These are phyloP conservation scores for Rhizoglyphus robini DNA, from an alignment of 1,140 invertebrate species.

Conservation along the genomic window DNA sequence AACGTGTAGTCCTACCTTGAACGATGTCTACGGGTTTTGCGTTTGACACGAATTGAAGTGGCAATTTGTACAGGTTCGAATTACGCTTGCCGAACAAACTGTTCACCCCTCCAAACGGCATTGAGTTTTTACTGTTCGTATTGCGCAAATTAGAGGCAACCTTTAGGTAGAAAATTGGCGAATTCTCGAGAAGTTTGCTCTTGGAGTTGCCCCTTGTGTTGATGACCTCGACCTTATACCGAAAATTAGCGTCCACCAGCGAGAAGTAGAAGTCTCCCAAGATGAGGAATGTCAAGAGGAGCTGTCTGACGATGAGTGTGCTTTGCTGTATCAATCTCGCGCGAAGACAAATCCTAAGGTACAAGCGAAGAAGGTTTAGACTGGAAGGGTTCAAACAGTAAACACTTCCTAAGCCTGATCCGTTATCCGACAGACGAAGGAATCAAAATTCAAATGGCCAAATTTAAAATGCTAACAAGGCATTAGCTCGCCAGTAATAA, in stretches of 20 bases:
- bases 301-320: not conserved
- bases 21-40: conserved; percentile 37
- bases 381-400: not conserved
- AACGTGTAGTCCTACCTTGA: conserved; percentile 4
- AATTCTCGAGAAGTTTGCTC: conserved; percentile 3
- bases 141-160: not conserved
- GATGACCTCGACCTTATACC: not conserved
- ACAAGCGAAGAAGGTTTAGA: not conserved
- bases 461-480: not conserved
- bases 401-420: not conserved
- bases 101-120: not conserved
- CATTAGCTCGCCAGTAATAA: not conserved
- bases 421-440: no score
- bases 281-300: not conserved
- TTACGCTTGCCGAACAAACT: not conserved
- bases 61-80: conserved; percentile 18
- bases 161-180: not conserved
- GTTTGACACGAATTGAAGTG: conserved; percentile 19
- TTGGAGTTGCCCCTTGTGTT: not conserved
- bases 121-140: not conserved
- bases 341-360: not conserved
- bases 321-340: not conserved
- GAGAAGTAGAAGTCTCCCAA: not conserved
- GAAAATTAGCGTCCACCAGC: not conserved
- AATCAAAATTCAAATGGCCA: no score